Conservation (phyloP, 2,888 invertebrate genomes). For the Dexiosoma caninum region DNA sequence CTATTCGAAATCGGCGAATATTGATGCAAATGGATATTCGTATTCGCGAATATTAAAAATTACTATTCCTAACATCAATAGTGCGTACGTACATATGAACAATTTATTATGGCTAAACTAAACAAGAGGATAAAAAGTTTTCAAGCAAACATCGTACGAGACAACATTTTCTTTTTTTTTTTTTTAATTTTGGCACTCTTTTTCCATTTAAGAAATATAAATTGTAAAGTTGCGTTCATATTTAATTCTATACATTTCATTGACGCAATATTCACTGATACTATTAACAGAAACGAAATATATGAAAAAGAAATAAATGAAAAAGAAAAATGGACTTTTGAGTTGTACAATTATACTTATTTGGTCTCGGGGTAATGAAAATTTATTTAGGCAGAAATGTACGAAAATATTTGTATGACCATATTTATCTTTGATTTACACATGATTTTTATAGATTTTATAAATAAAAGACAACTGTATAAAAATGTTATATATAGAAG, state of each 20-base stretch:
- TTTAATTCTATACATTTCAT: too few species aligned
- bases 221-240: too few species aligned
- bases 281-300: not conserved
- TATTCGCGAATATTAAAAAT: too few species aligned
- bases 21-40: too few species aligned
- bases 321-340: not conserved
- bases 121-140: not conserved
- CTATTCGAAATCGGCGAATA: too few species aligned
- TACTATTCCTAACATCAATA: too few species aligned
- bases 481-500: not conserved
- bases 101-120: not conserved
- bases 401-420: not conserved
- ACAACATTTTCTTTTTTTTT: too few species aligned
- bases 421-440: not conserved
- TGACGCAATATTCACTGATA: not conserved
- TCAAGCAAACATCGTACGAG: not conserved
- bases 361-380: not conserved
- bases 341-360: constrained; percentile 10
- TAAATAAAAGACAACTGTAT: not conserved
- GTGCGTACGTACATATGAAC: not conserved
- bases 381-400: constrained; percentile 9
- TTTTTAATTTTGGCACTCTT: not conserved
- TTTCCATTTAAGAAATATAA: not conserved
- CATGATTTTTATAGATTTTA: not conserved
- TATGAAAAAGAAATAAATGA: too few species aligned